Conservation (phyloP, 2,797 vertebrate genomes). For the Scomberomorus guttatus region DNA sequence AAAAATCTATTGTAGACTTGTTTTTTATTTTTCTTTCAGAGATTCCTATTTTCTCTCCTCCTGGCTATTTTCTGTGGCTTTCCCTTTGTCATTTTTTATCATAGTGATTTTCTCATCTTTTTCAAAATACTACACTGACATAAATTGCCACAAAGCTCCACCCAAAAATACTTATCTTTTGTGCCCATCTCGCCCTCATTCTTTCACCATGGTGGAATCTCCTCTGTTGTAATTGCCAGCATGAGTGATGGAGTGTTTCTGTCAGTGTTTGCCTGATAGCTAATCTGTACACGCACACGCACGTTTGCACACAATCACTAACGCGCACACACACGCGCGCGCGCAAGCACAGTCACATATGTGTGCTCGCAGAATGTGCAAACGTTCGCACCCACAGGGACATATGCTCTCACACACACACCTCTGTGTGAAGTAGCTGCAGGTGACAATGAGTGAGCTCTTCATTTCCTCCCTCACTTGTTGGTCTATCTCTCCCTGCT, state of each 20-base stretch:
- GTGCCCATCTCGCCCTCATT: constrained; percentile 15
- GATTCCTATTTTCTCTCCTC: constrained; percentile 28
- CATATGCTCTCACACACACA: constrained; percentile 21
- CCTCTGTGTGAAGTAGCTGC: constrained; percentile 49
- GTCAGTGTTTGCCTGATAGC: constrained; percentile 57
- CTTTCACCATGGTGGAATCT: constrained; percentile 38
- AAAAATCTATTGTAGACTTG: constrained; percentile 1
- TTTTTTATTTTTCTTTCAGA: not conserved
- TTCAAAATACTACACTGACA: constrained; percentile 27
- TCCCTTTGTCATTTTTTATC: constrained; percentile 47
- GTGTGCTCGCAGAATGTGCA: constrained; percentile 39
- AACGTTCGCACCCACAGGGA: constrained; percentile 18
- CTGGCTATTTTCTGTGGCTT: constrained; percentile 14
- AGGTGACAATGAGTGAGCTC: constrained; percentile 68
- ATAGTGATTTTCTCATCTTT: constrained; percentile 18
- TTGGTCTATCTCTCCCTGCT: constrained; percentile 26
- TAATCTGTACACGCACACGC: constrained; percentile 26
- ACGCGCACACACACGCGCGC: constrained; percentile 8
- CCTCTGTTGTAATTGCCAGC: constrained; percentile 40
- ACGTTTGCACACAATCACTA: not conserved
- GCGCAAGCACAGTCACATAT: constrained; percentile 2
- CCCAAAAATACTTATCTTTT: constrained; percentile 19
- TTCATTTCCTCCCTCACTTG: constrained; percentile 59
- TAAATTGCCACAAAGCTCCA: constrained; percentile 28
- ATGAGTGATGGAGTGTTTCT: constrained; percentile 66